phyloP scores from a whole-genome alignment of 2,113 vertebrate genomes.

The Eclectus roratus region DNA sequence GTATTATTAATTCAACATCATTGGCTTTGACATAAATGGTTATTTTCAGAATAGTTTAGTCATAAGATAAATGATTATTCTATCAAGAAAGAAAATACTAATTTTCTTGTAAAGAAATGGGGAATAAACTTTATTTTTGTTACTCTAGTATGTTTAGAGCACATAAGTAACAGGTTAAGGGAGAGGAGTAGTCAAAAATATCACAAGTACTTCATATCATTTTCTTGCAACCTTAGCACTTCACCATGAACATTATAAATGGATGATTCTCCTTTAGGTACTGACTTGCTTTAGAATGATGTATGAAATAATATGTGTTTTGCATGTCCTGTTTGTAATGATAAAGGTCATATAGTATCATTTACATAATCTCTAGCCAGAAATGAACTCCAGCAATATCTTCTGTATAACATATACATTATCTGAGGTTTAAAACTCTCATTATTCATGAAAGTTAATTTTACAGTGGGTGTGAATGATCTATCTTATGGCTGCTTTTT shows the following conservation, averaged over 20 bases:
- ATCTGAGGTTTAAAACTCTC: conserved; percentile 83
- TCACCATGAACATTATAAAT: conserved; percentile 85
- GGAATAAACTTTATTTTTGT: background rate
- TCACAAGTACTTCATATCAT: conserved; percentile 72
- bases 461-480: conserved; percentile 87
- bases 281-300: conserved; percentile 85
- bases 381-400: conserved; percentile 82
- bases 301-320: conserved; percentile 90
- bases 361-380: conserved; percentile 89
- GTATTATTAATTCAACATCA: background rate
- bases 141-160: background rate
- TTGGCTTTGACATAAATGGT: background rate
- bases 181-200: conserved; percentile 68
- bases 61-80: background rate
- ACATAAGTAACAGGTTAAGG: conserved; percentile 72
- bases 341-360: conserved; percentile 92
- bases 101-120: background rate
- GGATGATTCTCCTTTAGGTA: conserved; percentile 82
- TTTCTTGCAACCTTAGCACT: conserved; percentile 83
- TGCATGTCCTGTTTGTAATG: conserved; percentile 84
- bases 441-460: conserved; percentile 91
- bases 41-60: background rate
- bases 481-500: conserved; percentile 81
- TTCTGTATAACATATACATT: conserved; percentile 82
- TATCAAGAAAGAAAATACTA: background rate